A percentile compares a stretch with the other conserved stretches of the same genome.
Evolutionary conservation across 37 sponge, comb jelly and placozoan genomes (phyloP).

Genomic region (Spongia lamella): DNA sequence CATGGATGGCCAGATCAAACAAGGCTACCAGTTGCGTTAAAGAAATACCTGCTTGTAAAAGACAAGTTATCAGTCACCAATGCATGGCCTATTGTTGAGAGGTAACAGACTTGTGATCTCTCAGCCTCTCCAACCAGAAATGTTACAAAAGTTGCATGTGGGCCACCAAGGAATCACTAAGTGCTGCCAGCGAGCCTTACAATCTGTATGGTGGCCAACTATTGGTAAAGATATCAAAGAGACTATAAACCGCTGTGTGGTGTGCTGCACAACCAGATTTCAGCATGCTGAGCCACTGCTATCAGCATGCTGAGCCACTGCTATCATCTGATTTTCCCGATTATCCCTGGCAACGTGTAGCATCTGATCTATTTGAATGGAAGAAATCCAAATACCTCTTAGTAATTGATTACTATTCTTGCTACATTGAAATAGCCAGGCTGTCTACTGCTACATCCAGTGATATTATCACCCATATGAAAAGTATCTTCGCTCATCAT

Average conservation of each 20-base stretch:
- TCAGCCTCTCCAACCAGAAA: neutral
- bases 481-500: slow-evolving; percentile 1
- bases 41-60: too few species aligned
- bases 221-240: slow-evolving; percentile 10
- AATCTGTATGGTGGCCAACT: slow-evolving; percentile 19
- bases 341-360: slow-evolving; percentile 26
- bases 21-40: too few species aligned
- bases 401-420: slow-evolving; percentile 29
- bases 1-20: too few species aligned
- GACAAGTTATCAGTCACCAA: too few species aligned
- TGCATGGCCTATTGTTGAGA: slow-evolving; percentile 5
- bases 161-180: slow-evolving; percentile 21
- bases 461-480: slow-evolving; percentile 13
- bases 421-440: slow-evolving; percentile 5
- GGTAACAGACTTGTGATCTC: neutral
- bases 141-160: neutral
- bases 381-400: slow-evolving; percentile 4
- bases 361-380: slow-evolving; percentile 6
- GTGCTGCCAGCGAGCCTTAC: slow-evolving; percentile 5
- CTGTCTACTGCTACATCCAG: slow-evolving; percentile 5
- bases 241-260: neutral
- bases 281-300: slow-evolving; percentile 13
- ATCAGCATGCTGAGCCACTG: slow-evolving; percentile 10
- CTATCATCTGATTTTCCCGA: slow-evolving; percentile 1
- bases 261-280: neutral